Conservation (phyloP, 1,140 invertebrate species). For the Spodoptera frugiperda region DNA sequence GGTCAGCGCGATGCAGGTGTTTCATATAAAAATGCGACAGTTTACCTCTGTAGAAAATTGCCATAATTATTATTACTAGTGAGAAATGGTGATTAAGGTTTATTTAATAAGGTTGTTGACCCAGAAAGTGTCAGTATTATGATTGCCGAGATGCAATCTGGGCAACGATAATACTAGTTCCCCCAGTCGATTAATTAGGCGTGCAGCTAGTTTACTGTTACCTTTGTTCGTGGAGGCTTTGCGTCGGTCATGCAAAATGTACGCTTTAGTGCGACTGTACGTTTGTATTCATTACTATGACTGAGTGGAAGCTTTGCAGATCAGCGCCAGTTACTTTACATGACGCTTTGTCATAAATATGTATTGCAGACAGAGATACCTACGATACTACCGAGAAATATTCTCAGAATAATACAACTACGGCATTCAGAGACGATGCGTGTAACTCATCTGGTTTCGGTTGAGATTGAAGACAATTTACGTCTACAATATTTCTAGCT, state of each 20-base stretch:
- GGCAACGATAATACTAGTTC: background rate
- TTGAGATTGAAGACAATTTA: no score
- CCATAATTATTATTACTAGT: no score
- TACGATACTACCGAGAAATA: background rate
- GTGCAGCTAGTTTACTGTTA: conserved; percentile 29
- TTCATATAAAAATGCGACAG: no score
- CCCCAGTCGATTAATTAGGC: conserved; percentile 39
- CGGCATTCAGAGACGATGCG: conserved; percentile 1
- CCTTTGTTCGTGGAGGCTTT: conserved; percentile 21
- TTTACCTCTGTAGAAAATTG: no score
- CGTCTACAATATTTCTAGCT: no score
- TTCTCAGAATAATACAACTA: background rate
- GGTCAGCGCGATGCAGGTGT: no score
- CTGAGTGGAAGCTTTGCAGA: conserved; percentile 40
- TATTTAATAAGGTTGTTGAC: background rate
- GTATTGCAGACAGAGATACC: background rate
- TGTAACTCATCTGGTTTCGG: background rate
- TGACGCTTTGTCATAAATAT: conserved; percentile 27
- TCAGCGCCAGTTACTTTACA: conserved; percentile 7
- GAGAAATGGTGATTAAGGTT: background rate
- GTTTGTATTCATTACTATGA: conserved; percentile 29
- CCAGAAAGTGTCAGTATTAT: background rate
- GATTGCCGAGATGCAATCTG: background rate
- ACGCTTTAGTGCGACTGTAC: background rate
- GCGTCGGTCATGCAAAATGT: conserved; percentile 32